A percentile compares a stretch with the other conserved stretches of the same genome.
phyloP scores from a whole-genome alignment of 2,113 vertebrate genomes.

The Leptosomus discolor region DNA sequence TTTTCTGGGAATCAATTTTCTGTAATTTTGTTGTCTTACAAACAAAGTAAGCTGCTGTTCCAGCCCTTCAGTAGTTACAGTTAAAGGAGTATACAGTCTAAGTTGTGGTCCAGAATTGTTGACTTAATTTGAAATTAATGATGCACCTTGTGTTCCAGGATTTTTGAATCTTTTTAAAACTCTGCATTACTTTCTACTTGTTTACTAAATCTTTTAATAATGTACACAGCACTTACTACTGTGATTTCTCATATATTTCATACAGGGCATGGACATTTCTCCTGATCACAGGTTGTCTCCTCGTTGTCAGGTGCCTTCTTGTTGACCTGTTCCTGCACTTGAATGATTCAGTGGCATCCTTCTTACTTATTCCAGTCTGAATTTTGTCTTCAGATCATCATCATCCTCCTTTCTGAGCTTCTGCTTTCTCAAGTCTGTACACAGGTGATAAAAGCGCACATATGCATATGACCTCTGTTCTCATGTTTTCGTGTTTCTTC shows the following conservation, averaged over 20 bases:
- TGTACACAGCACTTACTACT: background rate
- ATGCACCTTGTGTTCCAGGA: background rate
- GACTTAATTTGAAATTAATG: background rate
- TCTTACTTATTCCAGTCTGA: background rate
- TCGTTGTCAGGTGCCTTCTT: background rate
- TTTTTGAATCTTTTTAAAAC: background rate
- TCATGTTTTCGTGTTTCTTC: background rate
- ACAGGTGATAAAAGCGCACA: background rate
- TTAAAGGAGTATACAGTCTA: background rate
- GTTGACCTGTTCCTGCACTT: background rate
- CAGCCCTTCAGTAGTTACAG: background rate
- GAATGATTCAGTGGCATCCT: background rate
- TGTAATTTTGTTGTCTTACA: background rate
- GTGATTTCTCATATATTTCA: background rate
- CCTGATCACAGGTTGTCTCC: accelerated
- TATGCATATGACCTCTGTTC: background rate
- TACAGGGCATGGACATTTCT: background rate
- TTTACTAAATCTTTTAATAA: background rate
- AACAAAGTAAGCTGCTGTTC: background rate
- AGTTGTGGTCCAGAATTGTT: background rate
- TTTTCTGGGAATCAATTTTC: background rate
- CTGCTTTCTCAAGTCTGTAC: background rate
- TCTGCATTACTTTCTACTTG: background rate
- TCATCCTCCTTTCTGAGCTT: background rate
- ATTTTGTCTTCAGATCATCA: background rate